phyloP scores from a whole-genome alignment of 2,888 invertebrate species.

The Drosophila emarginata region DNA sequence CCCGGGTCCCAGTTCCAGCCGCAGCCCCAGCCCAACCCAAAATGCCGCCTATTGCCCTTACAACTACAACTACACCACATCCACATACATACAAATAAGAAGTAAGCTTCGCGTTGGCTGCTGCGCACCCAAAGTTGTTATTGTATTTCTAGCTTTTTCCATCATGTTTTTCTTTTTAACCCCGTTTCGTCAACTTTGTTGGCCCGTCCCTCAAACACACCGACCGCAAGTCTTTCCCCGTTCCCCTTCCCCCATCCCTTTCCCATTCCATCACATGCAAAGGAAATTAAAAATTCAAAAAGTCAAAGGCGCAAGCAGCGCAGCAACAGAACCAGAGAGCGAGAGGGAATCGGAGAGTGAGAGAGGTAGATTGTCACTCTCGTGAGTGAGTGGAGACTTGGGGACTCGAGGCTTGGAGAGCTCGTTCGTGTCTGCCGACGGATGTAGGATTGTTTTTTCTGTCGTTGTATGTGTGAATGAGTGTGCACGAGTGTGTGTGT shows the following conservation, averaged over 20 bases:
- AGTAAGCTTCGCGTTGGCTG: conserved; percentile 47
- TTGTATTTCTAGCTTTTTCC: conserved; percentile 68
- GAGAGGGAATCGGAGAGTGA: conserved; percentile 25
- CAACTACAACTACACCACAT: conserved; percentile 47
- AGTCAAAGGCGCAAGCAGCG: conserved; percentile 74
- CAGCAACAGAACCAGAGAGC: conserved; percentile 18
- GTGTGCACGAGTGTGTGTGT: conserved; percentile 40
- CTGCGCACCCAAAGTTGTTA: conserved; percentile 64
- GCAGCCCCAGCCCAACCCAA: conserved; percentile 59
- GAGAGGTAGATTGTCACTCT: conserved; percentile 20
- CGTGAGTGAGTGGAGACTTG: conserved; percentile 61
- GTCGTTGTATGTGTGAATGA: conserved; percentile 27
- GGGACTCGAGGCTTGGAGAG: conserved; percentile 50
- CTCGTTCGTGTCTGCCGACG: conserved; percentile 50
- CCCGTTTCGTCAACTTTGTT: conserved; percentile 71
- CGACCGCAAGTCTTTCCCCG: conserved; percentile 3
- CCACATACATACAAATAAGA: background rate
- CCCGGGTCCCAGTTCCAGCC: conserved; percentile 35
- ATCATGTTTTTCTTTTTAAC: conserved; percentile 76
- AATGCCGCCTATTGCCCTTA: conserved; percentile 71
- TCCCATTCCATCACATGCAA: conserved; percentile 57
- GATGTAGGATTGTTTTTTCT: conserved; percentile 63
- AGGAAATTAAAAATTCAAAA: conserved; percentile 77
- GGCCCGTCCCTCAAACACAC: conserved; percentile 47
- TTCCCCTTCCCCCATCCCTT: conserved; percentile 20